These are phyloP conservation scores for Psephotus haematonotus DNA, from an alignment of 2,113 vertebrate species.

Conservation along the genomic window DNA sequence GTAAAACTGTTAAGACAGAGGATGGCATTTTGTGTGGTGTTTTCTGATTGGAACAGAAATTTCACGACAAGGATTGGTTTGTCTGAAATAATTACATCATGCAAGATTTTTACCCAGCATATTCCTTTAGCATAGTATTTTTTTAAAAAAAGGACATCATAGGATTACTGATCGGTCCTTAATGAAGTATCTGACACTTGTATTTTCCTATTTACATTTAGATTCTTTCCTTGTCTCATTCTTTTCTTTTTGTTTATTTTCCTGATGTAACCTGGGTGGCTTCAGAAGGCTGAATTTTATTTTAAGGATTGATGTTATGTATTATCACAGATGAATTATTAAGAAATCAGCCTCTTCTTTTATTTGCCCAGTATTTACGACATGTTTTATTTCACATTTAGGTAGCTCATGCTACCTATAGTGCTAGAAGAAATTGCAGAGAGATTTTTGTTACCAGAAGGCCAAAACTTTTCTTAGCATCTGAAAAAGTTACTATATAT, in stretches of 20 bases:
- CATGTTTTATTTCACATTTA: neutral
- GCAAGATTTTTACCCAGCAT: neutral
- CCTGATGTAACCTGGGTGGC: neutral
- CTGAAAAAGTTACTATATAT: neutral
- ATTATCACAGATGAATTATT: neutral
- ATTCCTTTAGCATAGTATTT: neutral
- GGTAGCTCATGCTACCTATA: neutral
- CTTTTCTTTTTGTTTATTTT: neutral
- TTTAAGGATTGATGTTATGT: neutral
- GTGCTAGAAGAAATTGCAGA: neutral
- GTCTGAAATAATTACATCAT: neutral
- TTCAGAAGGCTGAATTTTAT: neutral
- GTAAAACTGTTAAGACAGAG: neutral
- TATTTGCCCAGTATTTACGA: neutral
- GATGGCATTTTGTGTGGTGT: neutral
- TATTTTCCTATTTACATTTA: conserved; percentile 56
- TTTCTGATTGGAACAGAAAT: neutral
- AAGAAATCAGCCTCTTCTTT: neutral
- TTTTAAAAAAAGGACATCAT: neutral
- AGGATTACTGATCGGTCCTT: conserved; percentile 48
- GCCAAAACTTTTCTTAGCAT: neutral
- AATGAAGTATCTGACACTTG: conserved; percentile 30
- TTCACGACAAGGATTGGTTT: neutral
- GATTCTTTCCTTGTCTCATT: conserved; percentile 23
- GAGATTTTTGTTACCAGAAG: neutral